Evolutionary conservation across 1,140 invertebrate genomes (phyloP).

Genomic region (Pseudomyrmex sp.): DNA sequence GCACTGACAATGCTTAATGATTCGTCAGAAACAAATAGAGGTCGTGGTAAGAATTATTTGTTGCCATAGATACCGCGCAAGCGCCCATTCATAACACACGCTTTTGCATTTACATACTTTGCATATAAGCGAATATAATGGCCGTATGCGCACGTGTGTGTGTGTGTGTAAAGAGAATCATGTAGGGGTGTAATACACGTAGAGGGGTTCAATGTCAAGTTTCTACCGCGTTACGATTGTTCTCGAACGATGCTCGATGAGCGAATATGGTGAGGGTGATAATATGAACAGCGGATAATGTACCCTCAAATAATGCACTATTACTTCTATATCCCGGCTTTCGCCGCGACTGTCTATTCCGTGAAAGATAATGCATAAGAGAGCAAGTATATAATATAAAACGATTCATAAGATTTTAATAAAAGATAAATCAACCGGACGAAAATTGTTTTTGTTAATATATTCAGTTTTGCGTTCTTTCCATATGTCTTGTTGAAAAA

Average conservation of each 20-base stretch:
- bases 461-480: background rate
- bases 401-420: too few species aligned
- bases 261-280: background rate
- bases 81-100: slow-evolving; percentile 41
- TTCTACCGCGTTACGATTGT: slow-evolving; percentile 11
- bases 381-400: background rate
- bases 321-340: background rate
- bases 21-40: slow-evolving; percentile 67
- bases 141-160: too few species aligned
- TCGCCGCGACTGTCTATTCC: background rate
- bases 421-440: too few species aligned
- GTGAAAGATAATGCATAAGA: background rate
- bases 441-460: background rate
- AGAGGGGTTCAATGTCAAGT: slow-evolving; percentile 74
- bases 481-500: too few species aligned
- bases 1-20: slow-evolving; percentile 65
- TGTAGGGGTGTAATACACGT: background rate
- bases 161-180: background rate
- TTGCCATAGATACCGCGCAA: slow-evolving; percentile 64
- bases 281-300: background rate
- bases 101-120: slow-evolving; percentile 45
- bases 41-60: slow-evolving; percentile 67
- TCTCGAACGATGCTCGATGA: slow-evolving; percentile 26
- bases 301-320: background rate
- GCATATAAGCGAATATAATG: slow-evolving; percentile 59